A percentile compares a stretch with the other conserved stretches of the same genome.
Conservation (phyloP, 2,113 vertebrate species). For the Aplodontia rufa region DNA sequence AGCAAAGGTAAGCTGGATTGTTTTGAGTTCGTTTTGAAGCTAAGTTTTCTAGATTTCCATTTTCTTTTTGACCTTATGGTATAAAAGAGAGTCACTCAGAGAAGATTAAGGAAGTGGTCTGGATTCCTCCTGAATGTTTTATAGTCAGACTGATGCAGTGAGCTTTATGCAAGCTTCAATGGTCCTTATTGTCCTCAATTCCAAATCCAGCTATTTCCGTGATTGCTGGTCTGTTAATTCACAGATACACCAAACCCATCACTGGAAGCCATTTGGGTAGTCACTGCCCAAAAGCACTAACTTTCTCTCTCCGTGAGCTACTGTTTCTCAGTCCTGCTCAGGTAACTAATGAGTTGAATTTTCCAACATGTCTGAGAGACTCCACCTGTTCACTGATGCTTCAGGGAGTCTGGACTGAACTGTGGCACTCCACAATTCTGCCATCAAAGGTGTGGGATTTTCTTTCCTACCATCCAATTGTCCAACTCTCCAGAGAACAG, state of each 20-base stretch:
- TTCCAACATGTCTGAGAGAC: not conserved
- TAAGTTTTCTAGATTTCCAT: not conserved
- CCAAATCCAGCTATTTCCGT: not conserved
- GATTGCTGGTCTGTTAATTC: fast-evolving
- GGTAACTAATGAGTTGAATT: fast-evolving
- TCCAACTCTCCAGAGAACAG: not conserved
- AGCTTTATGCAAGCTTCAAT: too few species aligned
- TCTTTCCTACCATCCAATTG: too few species aligned
- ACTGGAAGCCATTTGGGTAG: fast-evolving
- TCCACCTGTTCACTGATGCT: not conserved
- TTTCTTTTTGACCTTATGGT: not conserved
- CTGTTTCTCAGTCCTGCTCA: not conserved
- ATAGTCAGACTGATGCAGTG: not conserved
- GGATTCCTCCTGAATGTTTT: not conserved
- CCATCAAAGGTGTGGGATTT: not conserved
- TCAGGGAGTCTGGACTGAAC: not conserved
- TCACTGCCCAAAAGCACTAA: fast-evolving
- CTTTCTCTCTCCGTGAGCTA: fast-evolving
- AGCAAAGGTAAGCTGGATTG: not conserved
- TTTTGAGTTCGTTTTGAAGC: not conserved
- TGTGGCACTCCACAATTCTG: too few species aligned
- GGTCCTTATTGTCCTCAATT: fast-evolving
- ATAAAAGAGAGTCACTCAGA: not conserved
- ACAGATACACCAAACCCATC: not conserved
- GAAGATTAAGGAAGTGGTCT: not conserved